Evolutionary conservation across 2,113 vertebrate genomes (phyloP).

Genomic region (Calonectris borealis): DNA sequence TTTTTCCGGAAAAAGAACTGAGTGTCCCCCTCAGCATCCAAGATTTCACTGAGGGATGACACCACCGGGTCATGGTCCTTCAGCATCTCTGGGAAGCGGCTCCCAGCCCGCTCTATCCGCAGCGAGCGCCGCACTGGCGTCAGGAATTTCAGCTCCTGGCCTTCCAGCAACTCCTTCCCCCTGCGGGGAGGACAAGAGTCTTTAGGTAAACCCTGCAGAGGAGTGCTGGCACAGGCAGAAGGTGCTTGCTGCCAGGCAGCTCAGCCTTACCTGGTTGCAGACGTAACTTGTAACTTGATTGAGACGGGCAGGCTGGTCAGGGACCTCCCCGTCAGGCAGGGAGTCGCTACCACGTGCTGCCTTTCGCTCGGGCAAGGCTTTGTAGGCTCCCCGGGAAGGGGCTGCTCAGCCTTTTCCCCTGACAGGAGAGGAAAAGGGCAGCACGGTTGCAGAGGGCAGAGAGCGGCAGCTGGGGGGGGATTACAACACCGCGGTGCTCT

Average conservation of each 20-base stretch:
- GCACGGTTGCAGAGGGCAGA: not conserved
- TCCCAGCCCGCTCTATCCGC: constrained; percentile 20
- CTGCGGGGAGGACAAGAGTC: not conserved
- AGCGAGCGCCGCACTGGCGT: constrained; percentile 71
- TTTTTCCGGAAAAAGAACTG: constrained; percentile 70
- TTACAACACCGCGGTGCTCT: rapidly evolving
- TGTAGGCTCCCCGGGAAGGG: not conserved
- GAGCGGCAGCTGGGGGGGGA: not conserved
- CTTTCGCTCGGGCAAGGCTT: not conserved
- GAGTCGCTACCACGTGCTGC: not conserved
- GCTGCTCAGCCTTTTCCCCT: not conserved
- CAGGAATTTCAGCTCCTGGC: constrained; percentile 55
- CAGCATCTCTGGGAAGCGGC: constrained; percentile 61
- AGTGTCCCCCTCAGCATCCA: constrained; percentile 44
- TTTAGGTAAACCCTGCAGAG: not conserved
- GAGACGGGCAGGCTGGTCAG: not conserved
- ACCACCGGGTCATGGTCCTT: constrained; percentile 71
- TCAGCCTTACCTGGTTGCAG: constrained; percentile 62
- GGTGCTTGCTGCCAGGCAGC: not conserved
- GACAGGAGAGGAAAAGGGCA: not conserved
- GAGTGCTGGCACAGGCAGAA: not conserved
- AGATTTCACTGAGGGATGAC: constrained; percentile 68
- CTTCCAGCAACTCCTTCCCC: not conserved
- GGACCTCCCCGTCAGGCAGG: not conserved
- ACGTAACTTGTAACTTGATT: constrained; percentile 63